A percentile compares a stretch with the other conserved stretches of the same genome.
Evolutionary conservation across 2,888 invertebrate genomes (phyloP).

Genomic region (Aleiodes alternator): DNA sequence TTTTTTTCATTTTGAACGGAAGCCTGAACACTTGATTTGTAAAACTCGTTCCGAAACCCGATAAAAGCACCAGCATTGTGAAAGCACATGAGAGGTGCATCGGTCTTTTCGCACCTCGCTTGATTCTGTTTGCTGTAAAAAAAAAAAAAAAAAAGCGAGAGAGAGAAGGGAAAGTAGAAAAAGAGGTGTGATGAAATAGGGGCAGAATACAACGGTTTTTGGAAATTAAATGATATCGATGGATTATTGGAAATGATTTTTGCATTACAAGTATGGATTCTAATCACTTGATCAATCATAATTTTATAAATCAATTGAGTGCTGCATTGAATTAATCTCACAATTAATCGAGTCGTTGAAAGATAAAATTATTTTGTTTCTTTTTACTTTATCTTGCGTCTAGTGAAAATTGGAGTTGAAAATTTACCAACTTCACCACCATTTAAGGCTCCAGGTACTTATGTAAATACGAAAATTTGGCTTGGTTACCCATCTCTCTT

Average conservation of each 20-base stretch:
- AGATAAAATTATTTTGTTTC: too few relatives aligned
- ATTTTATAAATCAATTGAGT: too few relatives aligned
- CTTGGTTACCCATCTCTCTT: constrained; percentile 52
- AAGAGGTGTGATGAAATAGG: constrained; percentile 35
- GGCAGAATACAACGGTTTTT: constrained; percentile 4
- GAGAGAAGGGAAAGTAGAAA: background rate
- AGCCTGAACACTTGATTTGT: constrained; percentile 46
- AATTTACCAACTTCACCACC: constrained; percentile 47
- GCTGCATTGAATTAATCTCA: too few relatives aligned
- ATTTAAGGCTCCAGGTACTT: constrained; percentile 65
- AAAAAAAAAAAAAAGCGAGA: constrained; percentile 29
- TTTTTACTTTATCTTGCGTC: background rate
- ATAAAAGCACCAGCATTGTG: constrained; percentile 39
- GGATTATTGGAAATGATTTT: constrained; percentile 20
- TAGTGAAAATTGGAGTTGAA: constrained; percentile 44
- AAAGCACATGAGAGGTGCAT: constrained; percentile 35
- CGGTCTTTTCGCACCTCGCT: constrained; percentile 33
- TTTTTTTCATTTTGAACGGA: constrained; percentile 40
- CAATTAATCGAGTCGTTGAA: too few relatives aligned
- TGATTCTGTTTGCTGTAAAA: constrained; percentile 42
- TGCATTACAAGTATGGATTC: background rate
- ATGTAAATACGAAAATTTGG: constrained; percentile 68
- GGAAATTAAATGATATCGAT: constrained; percentile 1
- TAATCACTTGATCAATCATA: too few relatives aligned
- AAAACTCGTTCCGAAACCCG: constrained; percentile 41